A percentile compares a stretch with the other conserved stretches of the same genome.
Conservation (phyloP, 2,797 vertebrate species). For the Epinephelus malabaricus region DNA sequence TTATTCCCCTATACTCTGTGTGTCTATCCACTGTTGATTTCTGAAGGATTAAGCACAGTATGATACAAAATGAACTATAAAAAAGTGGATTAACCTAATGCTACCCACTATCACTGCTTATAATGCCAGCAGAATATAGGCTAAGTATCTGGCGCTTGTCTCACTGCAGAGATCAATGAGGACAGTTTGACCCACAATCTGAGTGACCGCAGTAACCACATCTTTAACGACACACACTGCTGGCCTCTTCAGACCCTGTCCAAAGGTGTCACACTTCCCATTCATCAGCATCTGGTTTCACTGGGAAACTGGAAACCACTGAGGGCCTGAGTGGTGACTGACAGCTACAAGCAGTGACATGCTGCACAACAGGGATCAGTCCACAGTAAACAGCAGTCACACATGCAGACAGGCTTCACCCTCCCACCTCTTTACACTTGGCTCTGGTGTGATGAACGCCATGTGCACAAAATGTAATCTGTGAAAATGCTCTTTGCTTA, state of each 20-base stretch:
- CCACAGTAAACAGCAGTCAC: background rate
- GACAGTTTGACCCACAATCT: conserved; percentile 7
- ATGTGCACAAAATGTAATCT: background rate
- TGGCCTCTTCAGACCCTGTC: background rate
- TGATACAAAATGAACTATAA: no score
- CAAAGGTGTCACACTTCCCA: conserved; percentile 23
- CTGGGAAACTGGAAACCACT: conserved; percentile 44
- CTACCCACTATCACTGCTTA: background rate
- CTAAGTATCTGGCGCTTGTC: background rate
- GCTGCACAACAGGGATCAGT: conserved; percentile 40
- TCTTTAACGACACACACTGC: conserved; percentile 10
- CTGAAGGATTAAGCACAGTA: background rate
- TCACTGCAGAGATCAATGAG: background rate
- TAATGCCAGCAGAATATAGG: background rate
- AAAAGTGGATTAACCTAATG: background rate
- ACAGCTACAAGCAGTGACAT: conserved; percentile 46
- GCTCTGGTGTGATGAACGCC: background rate
- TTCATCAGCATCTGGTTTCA: conserved; percentile 46
- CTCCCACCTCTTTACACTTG: background rate
- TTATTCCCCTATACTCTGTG: background rate
- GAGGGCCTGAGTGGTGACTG: conserved; percentile 7
- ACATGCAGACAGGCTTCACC: background rate
- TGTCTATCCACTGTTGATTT: background rate
- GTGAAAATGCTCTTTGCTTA: background rate
- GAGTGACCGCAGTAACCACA: conserved; percentile 17